A percentile compares a stretch with the other conserved stretches of the same genome.
Evolutionary conservation across 2,888 invertebrate genomes (phyloP).

Genomic region (Acanthoscelides obtectus): DNA sequence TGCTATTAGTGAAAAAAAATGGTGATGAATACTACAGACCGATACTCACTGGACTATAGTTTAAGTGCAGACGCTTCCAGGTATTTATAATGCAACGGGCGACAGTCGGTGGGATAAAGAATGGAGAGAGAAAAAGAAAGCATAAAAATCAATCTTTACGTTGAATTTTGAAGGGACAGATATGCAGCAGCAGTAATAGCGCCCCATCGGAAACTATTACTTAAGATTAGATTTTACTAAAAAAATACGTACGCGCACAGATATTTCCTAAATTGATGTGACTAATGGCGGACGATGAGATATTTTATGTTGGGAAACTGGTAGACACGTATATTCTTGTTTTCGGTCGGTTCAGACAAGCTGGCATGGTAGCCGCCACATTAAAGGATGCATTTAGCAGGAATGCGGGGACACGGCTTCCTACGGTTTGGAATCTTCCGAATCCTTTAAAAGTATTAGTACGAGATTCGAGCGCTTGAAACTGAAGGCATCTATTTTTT

Average conservation of each 20-base stretch:
- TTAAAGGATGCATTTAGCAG: background rate
- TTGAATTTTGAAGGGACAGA: background rate
- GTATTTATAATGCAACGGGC: background rate
- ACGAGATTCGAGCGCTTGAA: too few relatives aligned
- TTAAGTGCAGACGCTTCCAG: background rate
- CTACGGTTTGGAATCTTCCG: background rate
- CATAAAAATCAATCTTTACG: background rate
- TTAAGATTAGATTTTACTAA: background rate
- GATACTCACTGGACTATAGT: background rate
- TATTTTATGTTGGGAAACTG: background rate
- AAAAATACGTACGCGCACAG: background rate
- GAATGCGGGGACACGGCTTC: background rate
- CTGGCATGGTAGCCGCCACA: background rate
- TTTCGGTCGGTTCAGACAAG: background rate
- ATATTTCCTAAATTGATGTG: background rate
- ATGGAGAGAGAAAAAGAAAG: background rate
- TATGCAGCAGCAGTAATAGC: background rate
- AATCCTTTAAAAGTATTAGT: background rate
- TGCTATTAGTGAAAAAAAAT: too few relatives aligned
- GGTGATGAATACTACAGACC: too few relatives aligned
- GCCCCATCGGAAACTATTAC: background rate
- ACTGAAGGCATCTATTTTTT: too few relatives aligned
- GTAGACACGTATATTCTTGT: background rate
- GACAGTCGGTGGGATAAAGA: background rate
- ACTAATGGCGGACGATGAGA: background rate